These are phyloP conservation scores for Antheraea pernyi DNA, from an alignment of 1,140 invertebrate genomes.

Conservation along the genomic window DNA sequence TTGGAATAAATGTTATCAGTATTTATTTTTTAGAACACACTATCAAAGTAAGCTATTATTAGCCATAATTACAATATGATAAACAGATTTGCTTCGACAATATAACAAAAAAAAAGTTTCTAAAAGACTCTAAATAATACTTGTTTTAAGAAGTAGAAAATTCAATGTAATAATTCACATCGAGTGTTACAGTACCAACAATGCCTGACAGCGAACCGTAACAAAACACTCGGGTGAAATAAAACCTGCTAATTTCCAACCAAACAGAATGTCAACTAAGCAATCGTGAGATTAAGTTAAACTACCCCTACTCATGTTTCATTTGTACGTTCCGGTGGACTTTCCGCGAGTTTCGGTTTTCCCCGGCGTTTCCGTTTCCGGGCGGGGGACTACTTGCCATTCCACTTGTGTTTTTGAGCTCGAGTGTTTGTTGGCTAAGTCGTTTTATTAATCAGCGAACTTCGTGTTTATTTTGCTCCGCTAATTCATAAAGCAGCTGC, in stretches of 20 bases:
- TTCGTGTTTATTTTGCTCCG: background rate
- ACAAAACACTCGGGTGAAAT: background rate
- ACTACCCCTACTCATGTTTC: slow-evolving; percentile 6
- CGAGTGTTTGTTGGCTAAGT: slow-evolving; percentile 1
- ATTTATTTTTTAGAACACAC: too few relatives aligned
- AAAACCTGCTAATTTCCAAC: background rate
- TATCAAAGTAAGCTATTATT: too few relatives aligned
- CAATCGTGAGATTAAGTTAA: slow-evolving; percentile 10
- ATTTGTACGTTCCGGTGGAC: slow-evolving; percentile 5
- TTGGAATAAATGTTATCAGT: too few relatives aligned
- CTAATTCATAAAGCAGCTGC: background rate
- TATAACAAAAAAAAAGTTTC: too few relatives aligned
- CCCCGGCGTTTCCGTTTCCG: slow-evolving; percentile 10
- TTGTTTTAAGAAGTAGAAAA: too few relatives aligned
- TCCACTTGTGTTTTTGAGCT: slow-evolving; percentile 11
- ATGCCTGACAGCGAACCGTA: background rate
- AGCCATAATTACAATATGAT: too few relatives aligned
- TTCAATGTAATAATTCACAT: too few relatives aligned
- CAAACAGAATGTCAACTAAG: slow-evolving; percentile 7
- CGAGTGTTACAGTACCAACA: too few relatives aligned
- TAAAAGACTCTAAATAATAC: too few relatives aligned
- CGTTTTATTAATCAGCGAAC: background rate
- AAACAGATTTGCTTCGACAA: too few relatives aligned
- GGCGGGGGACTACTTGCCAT: background rate
- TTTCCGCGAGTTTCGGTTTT: slow-evolving; percentile 1